phyloP scores from a whole-genome alignment of 2,888 invertebrate species.

The Apotomis betuletana region DNA sequence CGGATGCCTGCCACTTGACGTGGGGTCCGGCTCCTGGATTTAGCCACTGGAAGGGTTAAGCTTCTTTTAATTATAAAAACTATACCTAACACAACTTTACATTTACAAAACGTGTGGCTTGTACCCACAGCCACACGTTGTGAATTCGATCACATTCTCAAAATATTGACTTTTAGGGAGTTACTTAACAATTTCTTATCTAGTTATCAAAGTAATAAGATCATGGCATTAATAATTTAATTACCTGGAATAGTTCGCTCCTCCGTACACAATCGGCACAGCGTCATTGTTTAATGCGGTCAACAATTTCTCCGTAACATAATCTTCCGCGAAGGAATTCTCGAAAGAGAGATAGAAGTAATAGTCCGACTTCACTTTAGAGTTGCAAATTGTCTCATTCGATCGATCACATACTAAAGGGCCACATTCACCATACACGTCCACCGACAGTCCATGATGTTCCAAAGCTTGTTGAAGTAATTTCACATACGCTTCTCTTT shows the following conservation, averaged over 20 bases:
- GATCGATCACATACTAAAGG: slow-evolving; percentile 48
- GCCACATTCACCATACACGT: slow-evolving; percentile 60
- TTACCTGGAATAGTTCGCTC: slow-evolving; percentile 80
- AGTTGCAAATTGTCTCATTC: slow-evolving; percentile 47
- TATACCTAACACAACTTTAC: too few species aligned
- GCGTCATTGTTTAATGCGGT: slow-evolving; percentile 78
- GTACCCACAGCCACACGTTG: too few species aligned
- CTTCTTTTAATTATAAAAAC: too few species aligned
- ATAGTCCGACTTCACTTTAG: slow-evolving; percentile 49
- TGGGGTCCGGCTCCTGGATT: too few species aligned
- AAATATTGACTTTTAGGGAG: too few species aligned
- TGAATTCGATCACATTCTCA: too few species aligned
- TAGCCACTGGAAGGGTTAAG: too few species aligned
- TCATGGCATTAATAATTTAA: not conserved
- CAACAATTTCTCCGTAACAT: slow-evolving; percentile 63
- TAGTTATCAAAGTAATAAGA: too few species aligned
- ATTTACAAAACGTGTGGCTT: too few species aligned
- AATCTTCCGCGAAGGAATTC: slow-evolving; percentile 60
- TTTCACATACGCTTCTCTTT: slow-evolving; percentile 47
- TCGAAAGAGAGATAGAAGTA: slow-evolving; percentile 66
- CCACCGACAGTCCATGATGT: slow-evolving; percentile 51
- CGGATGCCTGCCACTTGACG: too few species aligned
- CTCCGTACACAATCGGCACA: slow-evolving; percentile 86
- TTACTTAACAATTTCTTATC: too few species aligned
- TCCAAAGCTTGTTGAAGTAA: slow-evolving; percentile 48